Evolutionary conservation across 2,888 invertebrate species (phyloP).

Genomic region (Cataglyphis rosenhaueri): DNA sequence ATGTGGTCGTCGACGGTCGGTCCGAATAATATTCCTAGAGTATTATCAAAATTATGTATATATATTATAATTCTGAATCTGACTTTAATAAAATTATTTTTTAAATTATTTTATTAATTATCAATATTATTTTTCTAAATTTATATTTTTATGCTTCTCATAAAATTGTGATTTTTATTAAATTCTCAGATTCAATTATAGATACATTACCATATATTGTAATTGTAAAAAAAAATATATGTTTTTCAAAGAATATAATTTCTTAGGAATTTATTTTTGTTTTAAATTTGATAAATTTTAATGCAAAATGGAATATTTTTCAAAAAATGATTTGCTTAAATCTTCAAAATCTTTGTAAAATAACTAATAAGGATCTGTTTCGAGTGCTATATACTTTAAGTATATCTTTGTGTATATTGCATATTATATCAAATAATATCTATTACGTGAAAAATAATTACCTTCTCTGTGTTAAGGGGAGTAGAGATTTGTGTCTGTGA

Average conservation of each 20-base stretch:
- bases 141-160: background rate
- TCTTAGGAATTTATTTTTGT: background rate
- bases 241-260: background rate
- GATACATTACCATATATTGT: background rate
- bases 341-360: conserved; percentile 1
- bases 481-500: conserved; percentile 70
- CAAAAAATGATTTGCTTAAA: background rate
- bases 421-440: background rate
- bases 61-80: conserved; percentile 3
- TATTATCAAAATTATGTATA: conserved; percentile 1
- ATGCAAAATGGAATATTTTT: background rate
- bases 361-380: background rate
- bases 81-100: background rate
- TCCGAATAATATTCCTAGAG: conserved; percentile 82
- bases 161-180: background rate
- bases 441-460: conserved; percentile 38
- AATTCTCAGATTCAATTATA: background rate
- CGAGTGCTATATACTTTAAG: background rate
- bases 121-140: conserved; percentile 29
- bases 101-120: background rate
- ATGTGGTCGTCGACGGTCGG: conserved; percentile 86
- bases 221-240: background rate
- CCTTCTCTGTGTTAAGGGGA: conserved; percentile 74
- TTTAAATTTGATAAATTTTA: conserved; percentile 5
- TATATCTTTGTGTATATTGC: background rate